Base-by-base conservation (phyloP, 1,140 invertebrate genomes). In the Danaus melanippus region DNA sequence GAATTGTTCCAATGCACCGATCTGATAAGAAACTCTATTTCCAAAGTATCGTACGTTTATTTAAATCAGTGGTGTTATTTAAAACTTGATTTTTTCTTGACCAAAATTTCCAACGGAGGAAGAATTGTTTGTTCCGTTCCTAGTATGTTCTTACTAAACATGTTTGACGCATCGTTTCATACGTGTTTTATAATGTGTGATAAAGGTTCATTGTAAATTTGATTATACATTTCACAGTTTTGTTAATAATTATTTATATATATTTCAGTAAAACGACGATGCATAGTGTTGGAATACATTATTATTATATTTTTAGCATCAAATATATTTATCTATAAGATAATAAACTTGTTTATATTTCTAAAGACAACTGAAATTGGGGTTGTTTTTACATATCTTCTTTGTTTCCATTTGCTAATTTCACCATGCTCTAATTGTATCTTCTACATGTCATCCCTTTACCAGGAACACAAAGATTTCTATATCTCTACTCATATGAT, bases 41-140 rank as follows among this genome's bases (percentile, higher is more conserved):
- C 62, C 43, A 63, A 56, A 56, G 17, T 50, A 45, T 53, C 47
- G 56, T 51, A 66, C 64, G 63, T 68, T 71, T 71, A 68, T 68
- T 71, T 64, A 61, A 69, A 71, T 71, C 69, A 66, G 57, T 59
- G 57, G 57, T 47, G 46, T 57, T 50, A 59, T 64, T 64, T 62
- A 53, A 62, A 58, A 32, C 21, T 64, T 53, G 45, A 46, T 39
- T 67, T 68, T 60, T 68, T 64, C 49, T 62, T 60, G 44, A 62
- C 66, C 64, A 74, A 74, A 67, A 71, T 71, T 68, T 46, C 42
- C 62, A 59, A 64, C 62, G 65, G 48, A 67, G 55, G 48, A 63
- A 55, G 50, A 58, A 72, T 67, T 72, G 66, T 72, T 69, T 67
- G 64, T 66, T 69, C 57, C 62, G 43, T 63, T 32, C 21, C 21